phyloP scores from a whole-genome alignment of 37 sponge, comb jelly and placozoan species.

The Mnemiopsis leidyi region DNA sequence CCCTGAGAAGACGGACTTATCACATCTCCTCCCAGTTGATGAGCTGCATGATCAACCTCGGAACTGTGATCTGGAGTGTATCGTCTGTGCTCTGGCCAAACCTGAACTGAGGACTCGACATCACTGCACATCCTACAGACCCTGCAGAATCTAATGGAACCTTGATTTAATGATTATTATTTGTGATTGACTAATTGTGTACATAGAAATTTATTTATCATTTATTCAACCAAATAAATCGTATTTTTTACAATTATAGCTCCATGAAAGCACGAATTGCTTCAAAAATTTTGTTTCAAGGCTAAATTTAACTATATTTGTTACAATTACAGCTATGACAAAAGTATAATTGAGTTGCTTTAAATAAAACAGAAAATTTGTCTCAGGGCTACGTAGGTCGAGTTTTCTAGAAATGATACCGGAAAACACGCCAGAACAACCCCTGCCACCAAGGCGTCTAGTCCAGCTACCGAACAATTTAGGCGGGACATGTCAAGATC shows the following conservation, averaged over 20 bases:
- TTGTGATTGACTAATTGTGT: too few relatives aligned
- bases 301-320: too few relatives aligned
- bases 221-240: too few relatives aligned
- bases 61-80: neutral
- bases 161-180: too few relatives aligned
- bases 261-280: too few relatives aligned
- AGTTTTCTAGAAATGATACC: neutral
- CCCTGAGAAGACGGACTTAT: neutral
- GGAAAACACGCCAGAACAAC: neutral
- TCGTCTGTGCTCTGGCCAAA: slow-evolving; percentile 62
- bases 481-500: neutral
- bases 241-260: too few relatives aligned
- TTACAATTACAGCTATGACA: too few relatives aligned
- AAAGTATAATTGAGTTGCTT: too few relatives aligned
- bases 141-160: too few relatives aligned
- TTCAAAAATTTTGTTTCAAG: too few relatives aligned
- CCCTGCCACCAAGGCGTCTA: neutral
- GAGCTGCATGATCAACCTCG: neutral
- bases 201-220: too few relatives aligned
- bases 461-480: neutral
- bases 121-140: slow-evolving; percentile 5
- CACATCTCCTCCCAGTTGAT: neutral
- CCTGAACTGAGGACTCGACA: slow-evolving; percentile 57
- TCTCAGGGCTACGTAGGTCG: neutral
- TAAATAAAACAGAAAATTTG: too few relatives aligned